These are phyloP conservation scores for Silurus meridionalis DNA, from an alignment of 2,113 vertebrate genomes.

Conservation along the genomic window DNA sequence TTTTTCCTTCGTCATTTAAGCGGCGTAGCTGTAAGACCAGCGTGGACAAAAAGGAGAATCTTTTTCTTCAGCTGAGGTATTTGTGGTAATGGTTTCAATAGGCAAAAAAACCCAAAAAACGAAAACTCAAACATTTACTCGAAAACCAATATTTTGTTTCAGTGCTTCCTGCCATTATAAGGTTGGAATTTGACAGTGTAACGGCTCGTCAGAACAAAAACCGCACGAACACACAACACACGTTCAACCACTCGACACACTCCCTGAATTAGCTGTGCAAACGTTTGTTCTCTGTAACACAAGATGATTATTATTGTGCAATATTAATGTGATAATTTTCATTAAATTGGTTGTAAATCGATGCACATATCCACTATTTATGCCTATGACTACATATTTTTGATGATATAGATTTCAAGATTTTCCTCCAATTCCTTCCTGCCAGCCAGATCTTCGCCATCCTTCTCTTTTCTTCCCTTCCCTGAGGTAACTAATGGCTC, in stretches of 20 bases:
- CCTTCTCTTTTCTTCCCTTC: no score
- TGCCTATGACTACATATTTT: neutral
- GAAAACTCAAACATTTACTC: slow-evolving; percentile 4
- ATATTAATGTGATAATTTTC: neutral
- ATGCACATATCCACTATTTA: neutral
- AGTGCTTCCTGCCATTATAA: slow-evolving; percentile 45
- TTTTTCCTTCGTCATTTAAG: neutral
- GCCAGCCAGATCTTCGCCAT: neutral
- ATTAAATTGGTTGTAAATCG: neutral
- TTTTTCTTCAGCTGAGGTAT: slow-evolving; percentile 15
- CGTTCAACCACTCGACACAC: neutral
- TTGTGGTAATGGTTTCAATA: slow-evolving; percentile 39
- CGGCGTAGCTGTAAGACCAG: neutral
- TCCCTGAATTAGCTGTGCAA: neutral
- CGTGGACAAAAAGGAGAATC: neutral
- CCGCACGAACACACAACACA: slow-evolving; percentile 17
- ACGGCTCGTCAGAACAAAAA: slow-evolving; percentile 13
- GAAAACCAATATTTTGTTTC: slow-evolving; percentile 51
- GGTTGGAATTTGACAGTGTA: slow-evolving; percentile 26
- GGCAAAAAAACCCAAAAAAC: neutral
- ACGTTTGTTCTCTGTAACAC: neutral
- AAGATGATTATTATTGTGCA: neutral
- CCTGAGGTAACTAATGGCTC: no score
- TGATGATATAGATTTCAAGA: neutral
- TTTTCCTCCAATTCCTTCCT: neutral